Evolutionary conservation across 2,888 invertebrate genomes (phyloP).

Genomic region (Punctoribates punctum): DNA sequence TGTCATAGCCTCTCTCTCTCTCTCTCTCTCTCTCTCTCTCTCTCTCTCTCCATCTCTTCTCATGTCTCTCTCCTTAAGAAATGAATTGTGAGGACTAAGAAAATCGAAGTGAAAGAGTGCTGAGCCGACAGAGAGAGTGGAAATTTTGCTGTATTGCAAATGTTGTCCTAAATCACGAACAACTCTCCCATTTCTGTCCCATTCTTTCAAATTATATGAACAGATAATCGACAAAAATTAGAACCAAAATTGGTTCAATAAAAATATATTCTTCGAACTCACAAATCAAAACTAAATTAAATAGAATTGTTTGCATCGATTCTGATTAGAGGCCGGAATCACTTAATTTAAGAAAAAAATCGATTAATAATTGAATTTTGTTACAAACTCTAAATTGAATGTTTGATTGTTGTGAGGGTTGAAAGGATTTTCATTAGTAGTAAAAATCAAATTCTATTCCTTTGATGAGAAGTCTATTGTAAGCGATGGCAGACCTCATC

Average conservation of each 20-base stretch:
- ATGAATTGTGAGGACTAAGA: neutral
- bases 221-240: neutral
- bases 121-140: neutral
- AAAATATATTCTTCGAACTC: neutral
- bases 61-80: neutral
- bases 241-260: neutral
- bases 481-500: neutral
- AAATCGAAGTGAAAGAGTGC: slow-evolving; percentile 31
- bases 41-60: neutral
- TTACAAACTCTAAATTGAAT: too few species aligned
- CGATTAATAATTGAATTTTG: too few species aligned
- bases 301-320: too few species aligned
- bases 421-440: neutral
- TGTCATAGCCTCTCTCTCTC: neutral
- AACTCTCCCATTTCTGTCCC: slow-evolving; percentile 43
- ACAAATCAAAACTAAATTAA: too few species aligned
- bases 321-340: too few species aligned
- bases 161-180: slow-evolving; percentile 43
- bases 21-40: neutral
- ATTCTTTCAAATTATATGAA: slow-evolving; percentile 20
- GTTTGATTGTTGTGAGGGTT: neutral
- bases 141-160: slow-evolving; percentile 23
- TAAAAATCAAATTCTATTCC: neutral
- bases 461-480: neutral
- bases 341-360: too few species aligned